Percentiles rank a stretch among this genome's conserved stretches.
These are phyloP conservation scores for Ericerus pela DNA, from an alignment of 1,140 invertebrate species.

Conservation along the genomic window DNA sequence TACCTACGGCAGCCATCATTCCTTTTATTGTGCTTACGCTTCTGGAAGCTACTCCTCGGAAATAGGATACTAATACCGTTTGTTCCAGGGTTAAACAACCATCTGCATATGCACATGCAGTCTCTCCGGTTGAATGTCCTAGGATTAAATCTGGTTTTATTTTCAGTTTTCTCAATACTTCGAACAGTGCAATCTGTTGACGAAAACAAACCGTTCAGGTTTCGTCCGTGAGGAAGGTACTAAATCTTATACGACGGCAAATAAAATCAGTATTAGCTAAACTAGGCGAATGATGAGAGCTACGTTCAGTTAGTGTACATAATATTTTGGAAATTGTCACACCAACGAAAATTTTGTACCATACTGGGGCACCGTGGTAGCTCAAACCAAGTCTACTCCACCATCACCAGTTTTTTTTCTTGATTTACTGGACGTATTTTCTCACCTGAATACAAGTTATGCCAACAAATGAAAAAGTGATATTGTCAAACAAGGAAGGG, in stretches of 20 bases:
- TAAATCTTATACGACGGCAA: no score
- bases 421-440: neutral
- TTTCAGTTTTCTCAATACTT: slow-evolving; percentile 37
- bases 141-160: slow-evolving; percentile 47
- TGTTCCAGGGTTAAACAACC: slow-evolving; percentile 47
- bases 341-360: no score
- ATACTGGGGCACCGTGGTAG: no score
- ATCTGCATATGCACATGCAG: slow-evolving; percentile 55
- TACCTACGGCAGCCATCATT: slow-evolving; percentile 38
- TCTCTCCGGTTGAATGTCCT: slow-evolving; percentile 50
- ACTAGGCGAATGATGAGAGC: no score
- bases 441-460: slow-evolving; percentile 68
- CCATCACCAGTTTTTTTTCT: neutral
- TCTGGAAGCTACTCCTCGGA: slow-evolving; percentile 42
- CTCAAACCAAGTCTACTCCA: no score
- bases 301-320: no score
- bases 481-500: slow-evolving; percentile 34
- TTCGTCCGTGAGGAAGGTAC: no score
- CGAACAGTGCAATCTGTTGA: slow-evolving; percentile 55
- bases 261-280: no score
- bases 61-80: slow-evolving; percentile 45
- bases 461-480: slow-evolving; percentile 48
- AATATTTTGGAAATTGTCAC: no score
- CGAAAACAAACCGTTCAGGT: slow-evolving; percentile 46
- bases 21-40: slow-evolving; percentile 38